Conservation (phyloP, 1,140 invertebrate species). For the Drosophila aff. region DNA sequence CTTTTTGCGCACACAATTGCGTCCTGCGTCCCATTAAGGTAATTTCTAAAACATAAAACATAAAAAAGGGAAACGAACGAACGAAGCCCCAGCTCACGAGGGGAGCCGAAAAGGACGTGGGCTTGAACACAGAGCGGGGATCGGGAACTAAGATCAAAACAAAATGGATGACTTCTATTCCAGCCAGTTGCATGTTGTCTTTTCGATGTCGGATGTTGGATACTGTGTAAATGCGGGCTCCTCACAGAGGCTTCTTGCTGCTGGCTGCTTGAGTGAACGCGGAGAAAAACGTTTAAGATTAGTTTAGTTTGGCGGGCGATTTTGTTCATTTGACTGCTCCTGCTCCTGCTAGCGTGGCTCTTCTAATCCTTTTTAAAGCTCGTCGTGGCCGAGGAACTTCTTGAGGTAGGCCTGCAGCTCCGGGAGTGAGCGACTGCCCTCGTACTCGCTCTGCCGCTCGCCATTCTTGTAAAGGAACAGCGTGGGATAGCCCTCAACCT, state of each 20-base stretch:
- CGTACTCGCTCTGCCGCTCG: conserved; percentile 89
- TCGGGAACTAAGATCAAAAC: conserved; percentile 14
- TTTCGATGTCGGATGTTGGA: background rate
- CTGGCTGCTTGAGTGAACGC: conserved; percentile 2
- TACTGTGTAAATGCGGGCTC: conserved; percentile 36
- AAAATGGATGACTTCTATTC: conserved; percentile 5
- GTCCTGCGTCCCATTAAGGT: conserved; percentile 12
- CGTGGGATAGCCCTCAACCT: conserved; percentile 92
- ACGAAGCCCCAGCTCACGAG: background rate
- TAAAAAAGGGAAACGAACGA: background rate
- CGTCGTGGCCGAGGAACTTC: conserved; percentile 74
- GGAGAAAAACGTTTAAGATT: conserved; percentile 26
- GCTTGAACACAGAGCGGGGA: conserved; percentile 21
- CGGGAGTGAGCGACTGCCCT: conserved; percentile 89
- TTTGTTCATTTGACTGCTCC: conserved; percentile 48
- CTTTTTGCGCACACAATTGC: conserved; percentile 9
- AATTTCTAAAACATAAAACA: conserved; percentile 16
- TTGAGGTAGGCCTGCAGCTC: conserved; percentile 85
- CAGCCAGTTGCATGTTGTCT: background rate
- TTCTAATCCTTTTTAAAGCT: conserved; percentile 56
- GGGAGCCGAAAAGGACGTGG: background rate
- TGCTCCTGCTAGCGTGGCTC: background rate
- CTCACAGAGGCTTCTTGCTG: conserved; percentile 34
- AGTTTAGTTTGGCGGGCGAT: conserved; percentile 48
- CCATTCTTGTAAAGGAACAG: conserved; percentile 91